Evolutionary conservation across 1,140 invertebrate species (phyloP).

Genomic region (Drosophila persimilis): DNA sequence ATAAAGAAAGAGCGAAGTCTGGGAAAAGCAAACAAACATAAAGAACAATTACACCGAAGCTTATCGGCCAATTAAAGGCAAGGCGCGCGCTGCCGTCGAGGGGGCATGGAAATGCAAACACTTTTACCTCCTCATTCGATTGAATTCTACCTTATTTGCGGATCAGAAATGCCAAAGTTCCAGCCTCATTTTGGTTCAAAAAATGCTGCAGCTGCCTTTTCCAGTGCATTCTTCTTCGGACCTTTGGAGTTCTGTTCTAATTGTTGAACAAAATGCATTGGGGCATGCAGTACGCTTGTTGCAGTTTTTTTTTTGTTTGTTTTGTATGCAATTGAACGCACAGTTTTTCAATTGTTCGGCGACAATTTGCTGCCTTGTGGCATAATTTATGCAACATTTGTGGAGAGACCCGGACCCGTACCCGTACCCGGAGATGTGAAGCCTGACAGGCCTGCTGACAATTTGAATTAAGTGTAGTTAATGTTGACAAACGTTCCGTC

Average conservation of each 20-base stretch:
- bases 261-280: constrained; percentile 35
- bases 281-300: constrained; percentile 12
- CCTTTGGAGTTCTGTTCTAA: constrained; percentile 9
- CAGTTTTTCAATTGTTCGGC: constrained; percentile 36
- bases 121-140: constrained; percentile 18
- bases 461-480: constrained; percentile 78
- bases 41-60: constrained; percentile 46
- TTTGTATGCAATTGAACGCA: constrained; percentile 40
- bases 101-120: not conserved
- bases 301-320: constrained; percentile 16
- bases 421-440: constrained; percentile 2
- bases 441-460: constrained; percentile 51
- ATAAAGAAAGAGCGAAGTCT: constrained; percentile 27
- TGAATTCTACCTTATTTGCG: not conserved
- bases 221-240: no score
- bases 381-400: constrained; percentile 45
- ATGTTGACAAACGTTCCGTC: constrained; percentile 69
- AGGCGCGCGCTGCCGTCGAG: not conserved
- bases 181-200: no score
- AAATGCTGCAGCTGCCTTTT: no score
- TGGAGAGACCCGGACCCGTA: not conserved
- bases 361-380: constrained; percentile 47
- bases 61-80: constrained; percentile 45
- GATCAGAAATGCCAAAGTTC: no score
- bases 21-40: constrained; percentile 59